Conservation (phyloP, 2,113 vertebrate genomes). For the Lates calcarifer region DNA sequence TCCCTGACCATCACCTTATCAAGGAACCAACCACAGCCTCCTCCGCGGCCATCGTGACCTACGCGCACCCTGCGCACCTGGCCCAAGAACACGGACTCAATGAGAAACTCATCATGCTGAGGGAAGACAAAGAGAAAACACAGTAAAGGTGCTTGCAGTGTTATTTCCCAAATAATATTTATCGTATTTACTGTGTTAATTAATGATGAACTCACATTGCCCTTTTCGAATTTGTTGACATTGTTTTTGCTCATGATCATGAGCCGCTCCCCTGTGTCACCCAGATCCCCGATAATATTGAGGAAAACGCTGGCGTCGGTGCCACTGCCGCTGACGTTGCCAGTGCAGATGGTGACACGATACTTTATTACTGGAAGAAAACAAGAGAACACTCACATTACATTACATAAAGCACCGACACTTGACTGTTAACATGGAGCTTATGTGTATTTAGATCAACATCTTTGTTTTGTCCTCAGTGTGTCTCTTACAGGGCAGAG, state of each 20-base stretch:
- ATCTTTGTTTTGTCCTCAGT: background rate
- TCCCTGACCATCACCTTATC: constrained; percentile 95
- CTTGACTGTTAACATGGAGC: background rate
- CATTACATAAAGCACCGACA: background rate
- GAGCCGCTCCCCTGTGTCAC: constrained; percentile 93
- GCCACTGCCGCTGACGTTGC: constrained; percentile 89
- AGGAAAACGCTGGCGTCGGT: constrained; percentile 95
- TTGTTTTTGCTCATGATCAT: constrained; percentile 95
- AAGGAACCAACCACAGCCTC: constrained; percentile 95
- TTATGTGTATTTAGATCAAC: background rate
- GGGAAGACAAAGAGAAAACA: background rate
- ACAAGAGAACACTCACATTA: background rate
- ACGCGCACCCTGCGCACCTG: constrained; percentile 91
- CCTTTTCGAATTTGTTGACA: constrained; percentile 95
- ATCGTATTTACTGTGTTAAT: background rate
- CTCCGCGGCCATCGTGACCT: constrained; percentile 94
- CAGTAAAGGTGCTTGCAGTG: background rate
- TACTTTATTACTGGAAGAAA: constrained; percentile 90
- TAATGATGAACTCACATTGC: constrained; percentile 88
- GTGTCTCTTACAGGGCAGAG: constrained; percentile 87
- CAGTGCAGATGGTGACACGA: constrained; percentile 92
- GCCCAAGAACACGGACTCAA: constrained; percentile 91
- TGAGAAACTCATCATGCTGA: constrained; percentile 95
- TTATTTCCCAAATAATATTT: background rate
- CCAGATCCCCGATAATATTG: constrained; percentile 90